phyloP scores from a whole-genome alignment of 2,113 vertebrate genomes.

The Chionis minor region DNA sequence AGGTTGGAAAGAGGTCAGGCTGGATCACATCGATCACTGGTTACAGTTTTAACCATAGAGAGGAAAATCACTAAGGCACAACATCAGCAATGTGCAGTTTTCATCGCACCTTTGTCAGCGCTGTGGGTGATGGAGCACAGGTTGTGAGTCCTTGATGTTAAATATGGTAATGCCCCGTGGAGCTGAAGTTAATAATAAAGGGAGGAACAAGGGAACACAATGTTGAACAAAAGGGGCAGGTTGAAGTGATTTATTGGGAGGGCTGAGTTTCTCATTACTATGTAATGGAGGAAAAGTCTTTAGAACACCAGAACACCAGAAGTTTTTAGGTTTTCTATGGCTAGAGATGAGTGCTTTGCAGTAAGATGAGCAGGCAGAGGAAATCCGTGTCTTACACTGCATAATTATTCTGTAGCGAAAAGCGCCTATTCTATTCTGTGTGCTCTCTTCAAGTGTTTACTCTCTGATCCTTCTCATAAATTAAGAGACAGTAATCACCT shows the following conservation, averaged over 20 bases:
- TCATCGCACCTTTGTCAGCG: not conserved
- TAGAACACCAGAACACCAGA: not conserved
- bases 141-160: not conserved
- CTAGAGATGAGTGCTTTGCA: not conserved
- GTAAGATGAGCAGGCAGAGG: not conserved
- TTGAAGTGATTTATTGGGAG: not conserved
- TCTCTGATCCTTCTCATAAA: constrained; percentile 21
- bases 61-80: not conserved
- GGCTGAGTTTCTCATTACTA: not conserved
- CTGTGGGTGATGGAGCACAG: not conserved
- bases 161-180: not conserved
- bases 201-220: not conserved
- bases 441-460: not conserved
- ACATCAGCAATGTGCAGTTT: not conserved
- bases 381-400: not conserved
- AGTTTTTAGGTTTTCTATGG: not conserved
- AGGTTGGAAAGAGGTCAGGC: not conserved
- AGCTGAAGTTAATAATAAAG: not conserved
- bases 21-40: not conserved
- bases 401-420: not conserved
- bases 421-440: not conserved
- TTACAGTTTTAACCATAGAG: not conserved
- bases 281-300: not conserved
- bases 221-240: not conserved
- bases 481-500: constrained; percentile 13